Base-by-base conservation (phyloP, 2,797 vertebrate genomes). In the Sebastes ruberrimus region DNA sequence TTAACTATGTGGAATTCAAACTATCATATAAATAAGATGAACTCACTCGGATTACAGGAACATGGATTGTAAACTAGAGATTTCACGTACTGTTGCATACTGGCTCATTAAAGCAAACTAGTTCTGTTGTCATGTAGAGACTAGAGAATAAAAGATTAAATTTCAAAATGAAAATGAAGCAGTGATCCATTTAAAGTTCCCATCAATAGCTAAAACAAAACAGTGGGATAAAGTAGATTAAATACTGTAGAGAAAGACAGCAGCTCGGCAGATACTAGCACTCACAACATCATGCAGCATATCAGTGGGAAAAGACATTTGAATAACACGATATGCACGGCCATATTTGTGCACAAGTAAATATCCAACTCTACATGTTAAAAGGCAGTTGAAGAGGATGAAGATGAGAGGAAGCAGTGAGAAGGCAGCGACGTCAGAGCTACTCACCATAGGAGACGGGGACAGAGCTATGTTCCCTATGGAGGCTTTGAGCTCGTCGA, bases 381-480 rank as follows among this genome's bases (percentile, higher is more conserved):
- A 33, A 71, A 28, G 10, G 38, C n/a, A 32, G 66, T 55, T 22
- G 22, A 30, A 63, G 8, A 32, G 3, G 55, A 74, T 28, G 55
- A 64, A 60, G 27, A 67, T 56, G 49, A 64, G 18, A 62, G 32
- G 20, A 6, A 70, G 66, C 66, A 67, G 61, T 20, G 66, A 55
- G 33, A 70, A n/a, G 69, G 20, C 46, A 66, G 49, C 16, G 79
- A 67, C 4, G 32, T 66, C 73, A 72, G 59, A 25, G 76, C 61
- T 81, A 97, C 98, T 99, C 96, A 99, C 99, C 98, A 99, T 91
- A 9, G 97, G 97, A 20, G 97, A 98, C 0, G 98, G 97, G 28
- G 98, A 98, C 33, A 99, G 96, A 2, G 98, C 96, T 33, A 99
- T 99, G 96, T 97, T 98, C 90, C 99, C 98, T 74, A 99, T 93